Conservation (phyloP, 2,797 vertebrate species). For the Bradypodion ventrale region DNA sequence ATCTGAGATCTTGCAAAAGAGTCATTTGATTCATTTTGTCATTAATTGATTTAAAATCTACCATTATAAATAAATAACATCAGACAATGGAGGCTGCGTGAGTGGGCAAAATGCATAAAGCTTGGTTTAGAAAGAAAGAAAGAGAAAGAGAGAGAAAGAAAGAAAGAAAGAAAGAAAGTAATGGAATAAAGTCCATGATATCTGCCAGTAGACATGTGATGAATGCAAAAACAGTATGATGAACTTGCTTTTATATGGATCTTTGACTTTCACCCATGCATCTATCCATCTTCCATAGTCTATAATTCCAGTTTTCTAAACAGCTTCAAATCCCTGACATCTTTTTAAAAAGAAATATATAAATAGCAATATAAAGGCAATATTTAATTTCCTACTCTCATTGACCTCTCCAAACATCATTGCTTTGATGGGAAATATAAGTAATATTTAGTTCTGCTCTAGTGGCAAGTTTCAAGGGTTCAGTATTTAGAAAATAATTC, state of each 20-base stretch:
- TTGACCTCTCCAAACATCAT: slow-evolving; percentile 36
- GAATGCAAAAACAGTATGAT: slow-evolving; percentile 16
- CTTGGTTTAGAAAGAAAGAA: no score
- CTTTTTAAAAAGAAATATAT: slow-evolving; percentile 19
- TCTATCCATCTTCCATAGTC: slow-evolving; percentile 25
- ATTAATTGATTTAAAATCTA: background rate
- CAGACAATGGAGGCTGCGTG: background rate
- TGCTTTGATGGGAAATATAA: slow-evolving; percentile 35
- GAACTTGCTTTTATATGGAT: slow-evolving; percentile 26
- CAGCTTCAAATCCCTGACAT: slow-evolving; percentile 27
- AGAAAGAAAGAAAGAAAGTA: background rate
- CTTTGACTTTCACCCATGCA: slow-evolving; percentile 17
- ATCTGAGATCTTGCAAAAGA: background rate
- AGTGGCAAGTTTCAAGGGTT: slow-evolving; percentile 28
- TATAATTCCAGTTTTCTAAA: slow-evolving; percentile 16
- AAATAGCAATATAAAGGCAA: slow-evolving; percentile 25
- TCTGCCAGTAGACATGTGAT: slow-evolving; percentile 11
- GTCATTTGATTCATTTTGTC: no score
- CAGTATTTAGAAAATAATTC: slow-evolving; percentile 20
- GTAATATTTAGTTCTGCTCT: slow-evolving; percentile 36
- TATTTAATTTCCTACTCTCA: slow-evolving; percentile 33
- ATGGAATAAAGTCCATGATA: background rate
- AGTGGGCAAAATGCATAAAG: background rate
- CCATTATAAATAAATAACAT: slow-evolving; percentile 16
- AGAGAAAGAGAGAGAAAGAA: no score